Percentiles rank a stretch among this genome's conserved stretches.
Evolutionary conservation across 2,113 vertebrate species (phyloP).

Genomic region (Zonotrichia leucophrys): DNA sequence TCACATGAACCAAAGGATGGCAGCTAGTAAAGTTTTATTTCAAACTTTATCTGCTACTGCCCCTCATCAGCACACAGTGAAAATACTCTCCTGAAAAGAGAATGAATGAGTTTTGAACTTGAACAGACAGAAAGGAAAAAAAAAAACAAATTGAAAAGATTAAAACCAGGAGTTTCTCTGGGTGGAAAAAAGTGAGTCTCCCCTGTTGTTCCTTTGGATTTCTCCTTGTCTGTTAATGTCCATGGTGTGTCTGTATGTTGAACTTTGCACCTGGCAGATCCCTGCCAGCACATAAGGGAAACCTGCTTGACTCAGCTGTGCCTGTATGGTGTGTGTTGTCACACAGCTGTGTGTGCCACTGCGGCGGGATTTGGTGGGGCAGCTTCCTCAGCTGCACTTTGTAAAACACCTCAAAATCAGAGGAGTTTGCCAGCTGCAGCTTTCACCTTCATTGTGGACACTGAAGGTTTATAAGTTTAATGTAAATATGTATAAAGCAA

Average conservation of each 20-base stretch:
- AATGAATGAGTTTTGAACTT: not conserved
- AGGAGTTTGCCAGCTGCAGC: not conserved
- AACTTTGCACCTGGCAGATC: not conserved
- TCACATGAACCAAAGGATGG: not conserved
- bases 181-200: rapidly evolving
- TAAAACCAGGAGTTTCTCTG: not conserved
- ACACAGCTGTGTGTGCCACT: rapidly evolving
- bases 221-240: not conserved
- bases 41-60: not conserved
- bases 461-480: not conserved
- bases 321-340: not conserved
- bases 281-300: not conserved
- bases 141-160: not conserved
- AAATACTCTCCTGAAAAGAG: not conserved
- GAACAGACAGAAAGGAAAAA: not conserved
- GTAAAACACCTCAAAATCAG: not conserved
- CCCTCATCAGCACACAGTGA: not conserved
- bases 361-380: not conserved
- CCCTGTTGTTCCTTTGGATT: not conserved
- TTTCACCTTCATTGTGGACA: not conserved
- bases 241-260: not conserved
- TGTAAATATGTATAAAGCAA: not conserved
- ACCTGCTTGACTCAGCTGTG: not conserved
- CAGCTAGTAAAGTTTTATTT: not conserved
- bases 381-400: not conserved